phyloP scores from a whole-genome alignment of 1,140 invertebrate species.

The Teleogryllus occipitalis region DNA sequence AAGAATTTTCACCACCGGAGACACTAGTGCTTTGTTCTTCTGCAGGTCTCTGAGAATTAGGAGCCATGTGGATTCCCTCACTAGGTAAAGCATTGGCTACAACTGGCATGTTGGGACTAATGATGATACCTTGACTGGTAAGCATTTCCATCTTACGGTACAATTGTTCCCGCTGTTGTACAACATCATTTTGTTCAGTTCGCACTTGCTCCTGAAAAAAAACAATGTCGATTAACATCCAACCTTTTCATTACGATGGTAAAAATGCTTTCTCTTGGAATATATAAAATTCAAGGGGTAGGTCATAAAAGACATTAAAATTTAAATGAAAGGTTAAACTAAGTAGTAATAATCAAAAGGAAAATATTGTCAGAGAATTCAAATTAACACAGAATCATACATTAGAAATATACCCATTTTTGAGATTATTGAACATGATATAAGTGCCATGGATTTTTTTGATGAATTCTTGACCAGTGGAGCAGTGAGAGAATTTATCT shows the following conservation, averaged over 20 bases:
- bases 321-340: no score
- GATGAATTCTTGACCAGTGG: no score
- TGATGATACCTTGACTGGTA: slow-evolving; percentile 58
- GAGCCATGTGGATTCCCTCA: slow-evolving; percentile 16
- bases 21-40: slow-evolving; percentile 17
- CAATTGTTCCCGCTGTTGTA: slow-evolving; percentile 75
- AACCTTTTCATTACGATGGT: no score
- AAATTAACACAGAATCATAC: no score
- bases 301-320: no score
- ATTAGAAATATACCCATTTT: no score
- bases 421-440: no score
- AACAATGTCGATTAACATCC: not conserved
- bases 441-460: no score
- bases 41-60: slow-evolving; percentile 18
- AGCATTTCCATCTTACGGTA: slow-evolving; percentile 74
- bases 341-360: no score
- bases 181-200: slow-evolving; percentile 70
- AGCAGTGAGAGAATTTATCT: no score
- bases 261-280: not conserved
- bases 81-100: not conserved
- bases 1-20: slow-evolving; percentile 13
- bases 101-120: slow-evolving; percentile 17
- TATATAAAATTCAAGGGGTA: no score
- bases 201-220: slow-evolving; percentile 51
- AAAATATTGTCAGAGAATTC: no score